These are phyloP conservation scores for Antechinus stuartii DNA, from an alignment of 2,113 vertebrate genomes.

Conservation along the genomic window DNA sequence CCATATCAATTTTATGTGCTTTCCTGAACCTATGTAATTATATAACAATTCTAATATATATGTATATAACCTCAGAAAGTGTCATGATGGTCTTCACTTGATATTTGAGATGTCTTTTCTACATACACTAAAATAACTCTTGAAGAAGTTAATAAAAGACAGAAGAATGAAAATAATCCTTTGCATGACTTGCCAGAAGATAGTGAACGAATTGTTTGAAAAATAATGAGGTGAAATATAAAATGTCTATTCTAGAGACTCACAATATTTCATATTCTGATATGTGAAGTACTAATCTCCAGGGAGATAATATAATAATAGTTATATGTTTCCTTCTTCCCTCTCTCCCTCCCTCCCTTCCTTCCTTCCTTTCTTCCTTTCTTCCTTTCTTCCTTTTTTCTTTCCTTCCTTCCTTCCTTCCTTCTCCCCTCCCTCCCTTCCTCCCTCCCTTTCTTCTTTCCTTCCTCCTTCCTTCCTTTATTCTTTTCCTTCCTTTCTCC, in stretches of 20 bases:
- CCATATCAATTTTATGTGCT: neutral
- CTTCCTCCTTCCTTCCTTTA: neutral
- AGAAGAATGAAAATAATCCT: neutral
- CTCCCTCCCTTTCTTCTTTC: no score
- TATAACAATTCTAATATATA: neutral
- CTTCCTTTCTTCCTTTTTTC: rapidly evolving
- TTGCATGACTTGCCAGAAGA: neutral
- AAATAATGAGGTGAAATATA: neutral
- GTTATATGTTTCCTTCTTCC: neutral
- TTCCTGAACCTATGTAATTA: neutral
- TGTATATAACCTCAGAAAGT: neutral
- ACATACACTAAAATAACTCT: neutral
- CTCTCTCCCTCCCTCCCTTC: neutral
- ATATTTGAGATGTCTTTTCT: neutral
- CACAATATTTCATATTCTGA: neutral
- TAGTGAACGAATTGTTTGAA: neutral
- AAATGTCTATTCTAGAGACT: neutral
- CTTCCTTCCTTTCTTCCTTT: no score
- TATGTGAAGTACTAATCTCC: neutral
- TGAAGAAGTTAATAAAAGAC: neutral
- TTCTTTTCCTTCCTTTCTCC: neutral
- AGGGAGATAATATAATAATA: neutral
- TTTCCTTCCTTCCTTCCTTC: no score
- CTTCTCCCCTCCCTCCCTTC: no score
- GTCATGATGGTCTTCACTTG: neutral